phyloP scores from a whole-genome alignment of 2,888 invertebrate species.

The Geotrupes spiniger region DNA sequence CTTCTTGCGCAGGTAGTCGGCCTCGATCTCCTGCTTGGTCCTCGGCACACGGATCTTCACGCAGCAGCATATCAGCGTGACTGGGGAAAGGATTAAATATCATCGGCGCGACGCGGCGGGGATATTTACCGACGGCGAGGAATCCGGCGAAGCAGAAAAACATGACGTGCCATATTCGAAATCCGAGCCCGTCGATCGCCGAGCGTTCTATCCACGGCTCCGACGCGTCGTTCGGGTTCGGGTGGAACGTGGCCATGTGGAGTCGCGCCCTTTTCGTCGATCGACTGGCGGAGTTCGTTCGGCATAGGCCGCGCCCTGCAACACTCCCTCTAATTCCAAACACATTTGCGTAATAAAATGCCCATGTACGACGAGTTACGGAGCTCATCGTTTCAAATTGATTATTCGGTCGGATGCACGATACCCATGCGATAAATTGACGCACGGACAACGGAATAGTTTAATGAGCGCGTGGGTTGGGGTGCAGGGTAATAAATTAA shows the following conservation, averaged over 20 bases:
- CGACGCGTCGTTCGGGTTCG: constrained; percentile 46
- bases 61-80: constrained; percentile 85
- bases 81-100: constrained; percentile 49
- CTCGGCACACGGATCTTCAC: constrained; percentile 87
- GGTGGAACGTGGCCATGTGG: constrained; percentile 45
- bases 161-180: constrained; percentile 80
- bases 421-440: too few relatives aligned
- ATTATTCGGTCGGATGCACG: too few relatives aligned
- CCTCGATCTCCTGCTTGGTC: constrained; percentile 94
- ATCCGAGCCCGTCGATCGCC: constrained; percentile 65
- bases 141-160: constrained; percentile 67
- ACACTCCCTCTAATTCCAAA: constrained; percentile 19
- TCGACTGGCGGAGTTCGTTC: not conserved
- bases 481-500: too few relatives aligned
- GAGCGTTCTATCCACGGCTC: constrained; percentile 70
- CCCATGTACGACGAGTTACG: not conserved
- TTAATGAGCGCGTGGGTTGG: too few relatives aligned
- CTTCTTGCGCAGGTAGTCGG: constrained; percentile 82
- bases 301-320: constrained; percentile 23
- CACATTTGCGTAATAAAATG: constrained; percentile 27
- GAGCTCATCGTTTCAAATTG: too few relatives aligned
- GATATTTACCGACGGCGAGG: constrained; percentile 58
- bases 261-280: not conserved
- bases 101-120: not conserved
- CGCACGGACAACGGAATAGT: too few relatives aligned